A percentile compares a stretch with the other conserved stretches of the same genome.
Conservation (phyloP, 2,113 vertebrate genomes). For the Peucedramus taeniatus region DNA sequence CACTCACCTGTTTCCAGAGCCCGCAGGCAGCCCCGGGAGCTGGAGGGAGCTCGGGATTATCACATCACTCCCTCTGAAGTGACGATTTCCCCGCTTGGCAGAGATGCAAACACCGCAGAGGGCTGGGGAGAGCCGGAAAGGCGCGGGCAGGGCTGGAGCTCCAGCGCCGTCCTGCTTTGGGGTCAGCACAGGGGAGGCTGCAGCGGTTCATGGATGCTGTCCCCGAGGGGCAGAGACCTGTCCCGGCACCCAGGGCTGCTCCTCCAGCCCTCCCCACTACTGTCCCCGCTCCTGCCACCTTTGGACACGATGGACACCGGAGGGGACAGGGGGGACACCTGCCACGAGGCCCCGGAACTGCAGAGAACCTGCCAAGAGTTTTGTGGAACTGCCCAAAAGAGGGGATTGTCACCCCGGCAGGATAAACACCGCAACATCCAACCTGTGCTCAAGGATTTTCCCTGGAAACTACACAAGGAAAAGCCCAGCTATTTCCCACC, state of each 20-base stretch:
- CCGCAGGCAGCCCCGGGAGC: background rate
- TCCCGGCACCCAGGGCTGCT: background rate
- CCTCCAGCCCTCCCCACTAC: background rate
- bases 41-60: background rate
- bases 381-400: background rate
- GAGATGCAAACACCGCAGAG: background rate
- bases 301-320: accelerated
- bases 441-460: background rate
- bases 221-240: background rate
- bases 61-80: background rate
- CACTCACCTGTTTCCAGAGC: background rate
- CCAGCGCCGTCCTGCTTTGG: background rate
- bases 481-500: background rate
- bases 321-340: no score
- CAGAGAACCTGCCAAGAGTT: background rate
- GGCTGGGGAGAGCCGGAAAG: background rate
- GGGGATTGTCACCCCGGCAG: accelerated
- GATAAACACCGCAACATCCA: accelerated
- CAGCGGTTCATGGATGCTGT: no score
- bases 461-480: background rate
- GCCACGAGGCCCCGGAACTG: accelerated
- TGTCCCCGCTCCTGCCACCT: background rate
- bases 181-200: background rate
- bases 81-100: background rate
- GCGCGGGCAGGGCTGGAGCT: background rate